Conservation (phyloP, 2,113 vertebrate species). For the Menidia beryllina region DNA sequence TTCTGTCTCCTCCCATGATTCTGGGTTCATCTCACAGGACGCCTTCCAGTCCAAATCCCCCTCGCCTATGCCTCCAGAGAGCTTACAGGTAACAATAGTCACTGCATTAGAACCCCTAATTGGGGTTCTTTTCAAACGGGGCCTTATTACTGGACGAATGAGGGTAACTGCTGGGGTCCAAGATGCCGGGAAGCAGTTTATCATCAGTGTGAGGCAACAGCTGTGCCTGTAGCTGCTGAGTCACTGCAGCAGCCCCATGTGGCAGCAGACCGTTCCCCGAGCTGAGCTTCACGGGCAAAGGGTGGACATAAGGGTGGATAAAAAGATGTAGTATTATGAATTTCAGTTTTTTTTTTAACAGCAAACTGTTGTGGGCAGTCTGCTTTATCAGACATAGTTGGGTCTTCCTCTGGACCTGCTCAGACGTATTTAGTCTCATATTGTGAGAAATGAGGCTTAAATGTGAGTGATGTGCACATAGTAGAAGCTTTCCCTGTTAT, state of each 20-base stretch:
- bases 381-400: too few species aligned
- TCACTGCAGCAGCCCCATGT: background rate
- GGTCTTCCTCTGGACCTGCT: too few species aligned
- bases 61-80: conserved; percentile 93
- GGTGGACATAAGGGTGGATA: background rate
- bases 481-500: too few species aligned
- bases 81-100: conserved; percentile 80
- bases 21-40: conserved; percentile 97
- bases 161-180: background rate
- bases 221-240: conserved; percentile 1
- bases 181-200: background rate
- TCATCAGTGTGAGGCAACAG: background rate
- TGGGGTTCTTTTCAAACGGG: background rate
- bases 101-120: background rate
- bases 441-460: too few species aligned
- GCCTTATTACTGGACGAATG: background rate
- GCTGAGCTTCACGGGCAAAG: background rate
- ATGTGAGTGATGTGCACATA: too few species aligned
- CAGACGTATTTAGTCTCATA: too few species aligned
- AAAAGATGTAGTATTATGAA: too few species aligned
- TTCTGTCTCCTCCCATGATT: conserved; percentile 96
- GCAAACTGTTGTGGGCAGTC: too few species aligned
- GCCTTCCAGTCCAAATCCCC: conserved; percentile 96
- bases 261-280: background rate
- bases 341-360: too few species aligned